These are phyloP conservation scores for Solen grandis DNA, from an alignment of 1,140 invertebrate species.

Conservation along the genomic window DNA sequence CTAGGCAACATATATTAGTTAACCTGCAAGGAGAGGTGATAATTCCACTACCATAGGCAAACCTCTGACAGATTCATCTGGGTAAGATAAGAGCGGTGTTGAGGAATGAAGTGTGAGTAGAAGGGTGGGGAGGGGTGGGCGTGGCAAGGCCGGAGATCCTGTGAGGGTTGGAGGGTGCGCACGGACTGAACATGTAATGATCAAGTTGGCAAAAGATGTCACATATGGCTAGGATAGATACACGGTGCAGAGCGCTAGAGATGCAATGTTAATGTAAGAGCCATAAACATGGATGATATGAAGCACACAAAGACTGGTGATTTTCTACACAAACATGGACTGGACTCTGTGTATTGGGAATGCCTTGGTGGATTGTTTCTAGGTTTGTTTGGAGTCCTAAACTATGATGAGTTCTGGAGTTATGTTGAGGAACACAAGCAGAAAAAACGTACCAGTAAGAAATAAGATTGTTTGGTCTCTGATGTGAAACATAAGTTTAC, in stretches of 20 bases:
- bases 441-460: too few species aligned
- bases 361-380: too few species aligned
- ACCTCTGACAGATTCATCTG: too few species aligned
- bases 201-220: too few species aligned
- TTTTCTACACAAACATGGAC: too few species aligned
- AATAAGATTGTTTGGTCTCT: too few species aligned
- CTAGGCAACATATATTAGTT: not conserved
- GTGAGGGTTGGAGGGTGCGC: not conserved
- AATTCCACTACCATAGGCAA: slow-evolving; percentile 28
- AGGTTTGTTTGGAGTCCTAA: too few species aligned
- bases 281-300: not conserved
- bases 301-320: not conserved
- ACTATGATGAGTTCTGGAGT: too few species aligned
- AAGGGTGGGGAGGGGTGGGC: not conserved
- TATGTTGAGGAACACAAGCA: too few species aligned
- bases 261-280: not conserved
- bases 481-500: too few species aligned
- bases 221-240: not conserved
- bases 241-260: not conserved
- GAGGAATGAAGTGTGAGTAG: not conserved
- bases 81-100: too few species aligned
- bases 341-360: too few species aligned
- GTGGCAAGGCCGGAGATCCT: not conserved
- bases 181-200: not conserved
- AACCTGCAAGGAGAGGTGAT: slow-evolving; percentile 2